Evolutionary conservation across 1,140 invertebrate genomes (phyloP), one percentile per base, ranked within the genome.

Genomic region (Phocides pigmalion): DNA sequence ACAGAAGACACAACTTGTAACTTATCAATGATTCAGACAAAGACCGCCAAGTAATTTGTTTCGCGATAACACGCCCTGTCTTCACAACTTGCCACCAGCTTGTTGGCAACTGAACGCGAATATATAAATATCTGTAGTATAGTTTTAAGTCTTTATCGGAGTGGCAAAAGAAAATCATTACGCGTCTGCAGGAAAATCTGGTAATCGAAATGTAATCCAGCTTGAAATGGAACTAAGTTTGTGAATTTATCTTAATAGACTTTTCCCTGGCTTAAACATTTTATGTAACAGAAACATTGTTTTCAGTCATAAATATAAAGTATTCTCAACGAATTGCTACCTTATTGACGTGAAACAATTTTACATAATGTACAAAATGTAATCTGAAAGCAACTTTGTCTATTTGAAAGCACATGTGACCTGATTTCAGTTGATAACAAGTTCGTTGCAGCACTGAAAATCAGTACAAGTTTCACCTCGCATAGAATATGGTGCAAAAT

Each of bases 371-470:
- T n/a, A 6, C 25, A 8, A 8, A 28, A 28, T 28, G 25, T 28
- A 28, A 28, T 28, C 25, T 28, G 25, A 28, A 11, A 41, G 14
- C 39, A 41, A 17, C 39, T 41, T 41, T 41, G 15, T 41, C 39
- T 41, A 41, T 15, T n/a, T 51, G 16, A 51, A 51, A 51, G 32
- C 49, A 32, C 47, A 50, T 51, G 49, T 37, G 49, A 51, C 49
- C 49, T 51, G 49, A 51, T 51, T 51, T 51, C 6, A 51, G 28
- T 51, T 51, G 25, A 51, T 51, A 51, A 51, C 28, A 51, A 51
- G 49, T 51, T 51, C 49, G 14, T 51, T 51, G 28, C 49, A 51
- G 49, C 25, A 35, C 25, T 37, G 28, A 9, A 37, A 37, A 14
- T 50, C 2, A 17, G 16, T 51, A 37, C 28, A 14, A 51, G 49